Percentiles rank a stretch among this genome's conserved stretches.
Conservation (phyloP, 2,888 invertebrate genomes). For the Oscheius myriophilus region DNA sequence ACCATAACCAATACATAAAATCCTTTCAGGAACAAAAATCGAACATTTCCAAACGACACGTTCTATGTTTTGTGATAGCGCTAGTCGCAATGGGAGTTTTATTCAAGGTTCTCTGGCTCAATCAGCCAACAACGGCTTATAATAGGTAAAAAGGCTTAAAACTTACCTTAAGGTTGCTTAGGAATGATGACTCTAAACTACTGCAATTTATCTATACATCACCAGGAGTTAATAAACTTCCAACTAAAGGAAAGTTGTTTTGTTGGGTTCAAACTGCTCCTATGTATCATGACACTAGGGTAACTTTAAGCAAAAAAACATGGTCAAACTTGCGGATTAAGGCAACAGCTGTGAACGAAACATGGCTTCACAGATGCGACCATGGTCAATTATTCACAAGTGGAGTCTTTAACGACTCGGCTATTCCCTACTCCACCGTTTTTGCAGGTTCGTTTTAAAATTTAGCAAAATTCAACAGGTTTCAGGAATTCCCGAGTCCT, state of each 20-base stretch:
- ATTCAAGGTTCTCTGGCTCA: constrained; percentile 6
- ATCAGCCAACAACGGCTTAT: constrained; percentile 18
- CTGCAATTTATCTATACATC: constrained; percentile 20
- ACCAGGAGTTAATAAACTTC: constrained; percentile 20
- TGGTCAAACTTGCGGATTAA: constrained; percentile 1
- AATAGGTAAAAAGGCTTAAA: constrained; percentile 2
- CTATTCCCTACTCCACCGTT: constrained; percentile 47
- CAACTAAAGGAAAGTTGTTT: constrained; percentile 27
- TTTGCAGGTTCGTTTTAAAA: constrained; percentile 28
- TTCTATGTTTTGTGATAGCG: background rate
- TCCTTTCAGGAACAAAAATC: constrained; percentile 1
- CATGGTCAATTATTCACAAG: constrained; percentile 48
- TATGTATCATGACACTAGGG: constrained; percentile 30
- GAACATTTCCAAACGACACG: background rate
- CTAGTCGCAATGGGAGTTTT: constrained; percentile 10
- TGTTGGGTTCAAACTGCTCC: constrained; percentile 35
- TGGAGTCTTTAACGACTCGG: constrained; percentile 8
- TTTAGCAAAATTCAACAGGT: background rate
- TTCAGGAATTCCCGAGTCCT: constrained; percentile 43
- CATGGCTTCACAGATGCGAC: constrained; percentile 44
- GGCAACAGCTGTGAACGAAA: constrained; percentile 42
- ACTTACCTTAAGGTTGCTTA: background rate
- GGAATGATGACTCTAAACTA: constrained; percentile 19
- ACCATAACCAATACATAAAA: background rate
- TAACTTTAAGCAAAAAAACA: background rate